Evolutionary conservation across 2,888 invertebrate genomes (phyloP), one percentile per base, ranked within the genome.

Genomic region (Mylabris sibirica): DNA sequence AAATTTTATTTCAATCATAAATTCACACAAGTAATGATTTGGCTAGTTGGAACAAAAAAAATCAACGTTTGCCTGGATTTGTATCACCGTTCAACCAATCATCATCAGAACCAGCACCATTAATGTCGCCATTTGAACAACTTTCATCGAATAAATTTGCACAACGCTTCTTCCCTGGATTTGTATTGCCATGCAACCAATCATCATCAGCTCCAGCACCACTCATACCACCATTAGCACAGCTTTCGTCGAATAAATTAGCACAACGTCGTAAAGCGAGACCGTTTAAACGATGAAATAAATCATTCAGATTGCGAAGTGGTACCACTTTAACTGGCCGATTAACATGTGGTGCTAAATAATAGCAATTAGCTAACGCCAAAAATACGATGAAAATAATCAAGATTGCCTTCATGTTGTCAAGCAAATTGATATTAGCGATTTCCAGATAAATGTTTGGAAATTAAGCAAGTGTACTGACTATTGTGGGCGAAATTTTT

Each of bases 241-340:
- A 88, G 0, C 88, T 87, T 17, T 88, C 88, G 74, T 88, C 88
- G 84, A 88, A 87, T 83, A 87, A 73, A 73, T 83, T 83, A 14
- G 80, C 77, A 63, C 83, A 83, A 24, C 81, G 73, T 64, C 65
- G 67, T 49, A 63, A 53, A 8, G 71, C 59, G 0, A 64, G 57
- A 1, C 49, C 53, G 44, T 73, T 73, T 30, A 74, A 61, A 20
- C 72, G 63, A 44, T 72, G 69, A 63, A 75, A 72, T 26, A 72
- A 67, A 57, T 72, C 68, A 44, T 66, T 68, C 20, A 74, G 53
- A 34, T 53, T 63, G 22, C 59, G 57, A 14, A 57, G 12, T 53
- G 26, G 59, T 22, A 38, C 12, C n/a, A 66, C 24, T 44, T 61
- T 66, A 22, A 60, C 49, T 20, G 66, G 63, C 34, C 53, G 41